Evolutionary conservation across 1,140 invertebrate species (phyloP).

Genomic region (Sitobion miscanthi): DNA sequence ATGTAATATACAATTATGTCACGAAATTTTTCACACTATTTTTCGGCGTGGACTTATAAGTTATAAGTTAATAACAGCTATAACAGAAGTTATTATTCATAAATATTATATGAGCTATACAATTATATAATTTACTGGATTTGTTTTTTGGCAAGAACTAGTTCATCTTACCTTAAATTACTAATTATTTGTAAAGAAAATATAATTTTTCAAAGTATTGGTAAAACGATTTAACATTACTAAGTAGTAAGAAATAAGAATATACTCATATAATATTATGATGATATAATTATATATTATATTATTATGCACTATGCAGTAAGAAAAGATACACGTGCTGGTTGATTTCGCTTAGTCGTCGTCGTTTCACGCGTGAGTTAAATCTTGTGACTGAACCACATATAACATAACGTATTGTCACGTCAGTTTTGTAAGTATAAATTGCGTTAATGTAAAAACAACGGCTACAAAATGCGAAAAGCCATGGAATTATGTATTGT

Average conservation of each 20-base stretch:
- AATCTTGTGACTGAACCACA: neutral
- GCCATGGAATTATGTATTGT: neutral
- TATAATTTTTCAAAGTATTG: too few species aligned
- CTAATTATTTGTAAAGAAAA: too few species aligned
- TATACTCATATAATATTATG: neutral
- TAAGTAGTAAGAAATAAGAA: too few species aligned
- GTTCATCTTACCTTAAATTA: too few species aligned
- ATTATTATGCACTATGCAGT: neutral
- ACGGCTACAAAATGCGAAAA: constrained; percentile 17
- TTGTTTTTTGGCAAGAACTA: too few species aligned
- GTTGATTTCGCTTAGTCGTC: neutral
- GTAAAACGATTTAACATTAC: neutral
- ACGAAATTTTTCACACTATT: too few species aligned
- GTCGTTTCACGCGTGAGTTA: neutral
- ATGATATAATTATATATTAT: neutral
- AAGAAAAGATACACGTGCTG: neutral
- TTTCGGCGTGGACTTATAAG: too few species aligned
- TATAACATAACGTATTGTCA: neutral
- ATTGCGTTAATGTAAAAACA: neutral
- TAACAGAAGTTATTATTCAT: too few species aligned
- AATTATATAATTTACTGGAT: too few species aligned
- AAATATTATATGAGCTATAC: too few species aligned
- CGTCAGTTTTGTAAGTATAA: neutral
- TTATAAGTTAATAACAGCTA: too few species aligned
- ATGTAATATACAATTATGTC: too few species aligned